Evolutionary conservation across 1,140 invertebrate genomes (phyloP).

Genomic region (Lasioglossum albipes): DNA sequence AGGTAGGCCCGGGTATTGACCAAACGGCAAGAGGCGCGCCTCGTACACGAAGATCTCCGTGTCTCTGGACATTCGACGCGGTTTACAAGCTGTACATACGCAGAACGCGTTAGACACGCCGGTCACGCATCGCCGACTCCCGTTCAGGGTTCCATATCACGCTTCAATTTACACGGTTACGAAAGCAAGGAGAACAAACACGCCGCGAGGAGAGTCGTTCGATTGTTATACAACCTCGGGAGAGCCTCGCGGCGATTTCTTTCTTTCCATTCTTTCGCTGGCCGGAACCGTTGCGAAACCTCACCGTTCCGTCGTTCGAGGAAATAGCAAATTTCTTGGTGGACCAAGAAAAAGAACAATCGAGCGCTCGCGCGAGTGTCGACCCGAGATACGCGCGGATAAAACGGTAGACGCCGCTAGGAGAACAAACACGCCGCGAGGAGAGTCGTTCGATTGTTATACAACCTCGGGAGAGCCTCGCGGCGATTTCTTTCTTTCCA

Average conservation of each 20-base stretch:
- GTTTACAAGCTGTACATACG: no score
- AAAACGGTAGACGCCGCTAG: no score
- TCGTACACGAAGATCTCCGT: background rate
- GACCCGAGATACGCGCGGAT: no score
- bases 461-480: background rate
- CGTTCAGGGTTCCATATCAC: background rate
- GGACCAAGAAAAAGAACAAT: background rate
- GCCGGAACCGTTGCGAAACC: background rate
- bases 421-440: background rate
- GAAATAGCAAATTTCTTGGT: background rate
- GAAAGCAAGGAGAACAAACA: background rate
- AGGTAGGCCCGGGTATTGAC: background rate
- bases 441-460: conserved; percentile 3
- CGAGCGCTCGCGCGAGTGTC: background rate
- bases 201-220: background rate
- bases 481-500: background rate
- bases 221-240: background rate
- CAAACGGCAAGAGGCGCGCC: background rate
- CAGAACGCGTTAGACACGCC: background rate
- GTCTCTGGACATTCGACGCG: background rate
- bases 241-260: background rate
- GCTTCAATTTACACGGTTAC: conserved; percentile 13
- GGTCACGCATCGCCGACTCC: conserved; percentile 2
- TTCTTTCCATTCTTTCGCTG: background rate
- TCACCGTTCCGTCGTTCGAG: no score